Evolutionary conservation across 2,888 invertebrate species (phyloP).

Genomic region (Ypsolopha scabrella): DNA sequence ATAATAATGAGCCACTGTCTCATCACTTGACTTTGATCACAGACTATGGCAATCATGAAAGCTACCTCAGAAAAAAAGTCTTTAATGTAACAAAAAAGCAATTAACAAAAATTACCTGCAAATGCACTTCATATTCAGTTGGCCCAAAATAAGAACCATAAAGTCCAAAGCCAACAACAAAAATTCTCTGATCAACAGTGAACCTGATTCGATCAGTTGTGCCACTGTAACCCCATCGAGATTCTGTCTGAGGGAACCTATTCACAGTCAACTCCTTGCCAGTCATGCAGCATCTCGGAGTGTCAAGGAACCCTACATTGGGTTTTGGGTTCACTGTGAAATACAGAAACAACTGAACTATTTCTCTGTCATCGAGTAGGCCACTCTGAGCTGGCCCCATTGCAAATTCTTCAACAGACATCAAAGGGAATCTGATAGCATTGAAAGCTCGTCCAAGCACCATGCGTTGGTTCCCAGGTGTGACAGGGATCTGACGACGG

Average conservation of each 20-base stretch:
- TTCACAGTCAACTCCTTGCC: conserved; percentile 82
- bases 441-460: conserved; percentile 78
- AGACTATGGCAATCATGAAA: too few relatives aligned
- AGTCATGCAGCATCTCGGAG: conserved; percentile 81
- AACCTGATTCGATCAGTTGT: conserved; percentile 86
- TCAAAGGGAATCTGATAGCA: conserved; percentile 83
- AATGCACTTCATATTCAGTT: conserved; percentile 81
- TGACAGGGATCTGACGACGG: conserved; percentile 73
- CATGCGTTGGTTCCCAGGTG: conserved; percentile 75
- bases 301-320: conserved; percentile 76
- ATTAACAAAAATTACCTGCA: conserved; percentile 49
- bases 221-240: conserved; percentile 87
- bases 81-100: not conserved
- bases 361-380: conserved; percentile 80
- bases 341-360: conserved; percentile 78
- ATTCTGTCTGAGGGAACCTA: conserved; percentile 80
- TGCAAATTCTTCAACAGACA: conserved; percentile 89
- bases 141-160: conserved; percentile 86
- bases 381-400: conserved; percentile 81
- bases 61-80: too few relatives aligned
- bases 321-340: conserved; percentile 84
- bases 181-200: conserved; percentile 83
- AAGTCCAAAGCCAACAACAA: conserved; percentile 86
- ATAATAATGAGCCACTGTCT: too few relatives aligned
- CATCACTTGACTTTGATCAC: too few relatives aligned